Conservation (phyloP, 2,113 vertebrate genomes). For the Microcebus tavaratra region DNA sequence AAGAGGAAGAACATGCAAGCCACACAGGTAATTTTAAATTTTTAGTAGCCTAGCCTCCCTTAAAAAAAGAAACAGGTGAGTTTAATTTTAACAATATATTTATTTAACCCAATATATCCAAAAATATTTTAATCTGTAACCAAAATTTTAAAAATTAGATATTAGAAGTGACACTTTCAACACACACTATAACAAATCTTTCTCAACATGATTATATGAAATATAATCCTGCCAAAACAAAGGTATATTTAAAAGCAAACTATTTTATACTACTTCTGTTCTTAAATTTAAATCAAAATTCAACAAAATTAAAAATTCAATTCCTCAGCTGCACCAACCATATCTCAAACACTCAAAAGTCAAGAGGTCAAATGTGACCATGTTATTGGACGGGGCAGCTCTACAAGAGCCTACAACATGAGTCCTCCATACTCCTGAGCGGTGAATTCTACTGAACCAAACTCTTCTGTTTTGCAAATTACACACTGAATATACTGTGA, state of each 20-base stretch:
- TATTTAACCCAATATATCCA: not conserved
- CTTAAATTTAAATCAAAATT: not conserved
- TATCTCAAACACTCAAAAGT: not conserved
- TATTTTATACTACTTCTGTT: not conserved
- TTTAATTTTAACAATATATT: conserved; percentile 27
- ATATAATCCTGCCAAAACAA: not conserved
- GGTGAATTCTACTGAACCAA: not conserved
- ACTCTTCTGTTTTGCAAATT: not conserved
- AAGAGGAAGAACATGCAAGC: not conserved
- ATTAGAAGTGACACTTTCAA: not conserved
- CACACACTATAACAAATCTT: not conserved
- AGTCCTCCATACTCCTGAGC: not conserved
- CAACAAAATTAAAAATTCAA: not conserved
- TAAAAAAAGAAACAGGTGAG: not conserved
- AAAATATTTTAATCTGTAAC: conserved; percentile 34
- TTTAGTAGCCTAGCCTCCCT: not conserved
- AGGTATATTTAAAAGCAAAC: not conserved
- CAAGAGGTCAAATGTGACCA: no score
- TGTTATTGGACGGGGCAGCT: not conserved
- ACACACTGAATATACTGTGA: not conserved
- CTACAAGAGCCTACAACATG: fast-evolving
- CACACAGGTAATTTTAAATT: not conserved
- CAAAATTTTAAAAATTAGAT: not conserved
- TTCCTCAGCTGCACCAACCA: not conserved
- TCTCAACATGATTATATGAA: not conserved